These are phyloP conservation scores for Conus ventricosus DNA, from an alignment of 1,140 invertebrate genomes.

Conservation along the genomic window DNA sequence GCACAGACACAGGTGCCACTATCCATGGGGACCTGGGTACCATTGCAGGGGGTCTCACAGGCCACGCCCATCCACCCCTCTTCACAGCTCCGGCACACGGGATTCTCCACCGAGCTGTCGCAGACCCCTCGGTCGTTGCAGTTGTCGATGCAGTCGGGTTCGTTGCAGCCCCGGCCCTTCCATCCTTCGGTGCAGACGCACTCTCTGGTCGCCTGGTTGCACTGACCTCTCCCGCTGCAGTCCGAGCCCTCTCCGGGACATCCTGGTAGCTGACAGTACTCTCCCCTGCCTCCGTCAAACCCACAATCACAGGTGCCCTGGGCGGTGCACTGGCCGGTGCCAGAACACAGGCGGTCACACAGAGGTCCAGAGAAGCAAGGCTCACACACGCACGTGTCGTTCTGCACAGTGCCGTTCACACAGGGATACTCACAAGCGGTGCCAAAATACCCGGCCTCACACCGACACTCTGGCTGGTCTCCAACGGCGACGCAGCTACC, in stretches of 20 bases:
- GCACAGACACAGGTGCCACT: slow-evolving; percentile 53
- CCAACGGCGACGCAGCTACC: slow-evolving; percentile 43
- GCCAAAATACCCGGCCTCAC: slow-evolving; percentile 45
- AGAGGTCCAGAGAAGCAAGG: slow-evolving; percentile 51
- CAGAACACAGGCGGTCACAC: slow-evolving; percentile 52
- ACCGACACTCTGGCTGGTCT: slow-evolving; percentile 45
- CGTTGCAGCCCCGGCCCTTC: slow-evolving; percentile 50
- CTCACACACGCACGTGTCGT: slow-evolving; percentile 48
- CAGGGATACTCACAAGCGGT: slow-evolving; percentile 49
- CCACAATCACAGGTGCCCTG: slow-evolving; percentile 55
- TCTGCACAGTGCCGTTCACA: slow-evolving; percentile 42
- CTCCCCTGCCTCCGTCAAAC: slow-evolving; percentile 50
- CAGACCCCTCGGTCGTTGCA: slow-evolving; percentile 56
- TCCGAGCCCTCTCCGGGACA: slow-evolving; percentile 56
- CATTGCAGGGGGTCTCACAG: slow-evolving; percentile 47
- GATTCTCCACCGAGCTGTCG: slow-evolving; percentile 37
- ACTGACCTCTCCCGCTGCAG: slow-evolving; percentile 60
- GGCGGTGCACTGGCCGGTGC: slow-evolving; percentile 47
- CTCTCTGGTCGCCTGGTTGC: slow-evolving; percentile 48
- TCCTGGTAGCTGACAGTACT: slow-evolving; percentile 51
- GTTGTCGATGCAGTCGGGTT: slow-evolving; percentile 51
- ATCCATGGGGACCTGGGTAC: slow-evolving; percentile 39
- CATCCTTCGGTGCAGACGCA: slow-evolving; percentile 58
- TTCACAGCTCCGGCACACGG: slow-evolving; percentile 52
- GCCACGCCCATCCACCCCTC: slow-evolving; percentile 57